Conservation (phyloP, 2,113 vertebrate species). For the Parus major region DNA sequence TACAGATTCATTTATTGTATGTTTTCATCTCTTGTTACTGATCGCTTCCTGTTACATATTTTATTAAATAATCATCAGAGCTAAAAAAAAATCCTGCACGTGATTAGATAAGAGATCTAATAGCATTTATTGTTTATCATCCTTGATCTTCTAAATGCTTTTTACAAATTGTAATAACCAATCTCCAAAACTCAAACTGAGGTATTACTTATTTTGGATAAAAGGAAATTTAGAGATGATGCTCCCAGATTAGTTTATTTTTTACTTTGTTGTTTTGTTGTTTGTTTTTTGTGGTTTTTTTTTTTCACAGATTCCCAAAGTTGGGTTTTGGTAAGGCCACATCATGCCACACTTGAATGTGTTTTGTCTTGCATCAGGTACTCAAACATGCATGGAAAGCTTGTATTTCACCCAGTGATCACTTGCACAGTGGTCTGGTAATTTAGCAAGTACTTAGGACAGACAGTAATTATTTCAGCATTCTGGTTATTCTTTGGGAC, state of each 20-base stretch:
- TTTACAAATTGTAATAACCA: background rate
- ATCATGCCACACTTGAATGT: background rate
- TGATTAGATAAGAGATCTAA: background rate
- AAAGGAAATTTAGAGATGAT: background rate
- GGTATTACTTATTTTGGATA: background rate
- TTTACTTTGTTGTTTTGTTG: background rate
- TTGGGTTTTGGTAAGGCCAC: background rate
- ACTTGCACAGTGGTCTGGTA: background rate
- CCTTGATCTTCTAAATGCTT: background rate
- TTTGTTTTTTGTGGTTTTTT: background rate
- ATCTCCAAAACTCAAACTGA: background rate
- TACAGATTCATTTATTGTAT: background rate
- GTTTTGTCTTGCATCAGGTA: background rate
- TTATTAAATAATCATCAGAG: background rate
- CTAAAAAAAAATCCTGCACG: background rate
- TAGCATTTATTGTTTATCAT: background rate
- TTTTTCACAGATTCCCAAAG: background rate
- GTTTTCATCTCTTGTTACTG: background rate
- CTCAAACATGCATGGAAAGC: background rate
- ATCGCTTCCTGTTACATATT: background rate
- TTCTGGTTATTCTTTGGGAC: background rate
- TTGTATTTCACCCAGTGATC: background rate
- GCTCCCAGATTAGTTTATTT: background rate
- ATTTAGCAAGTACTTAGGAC: background rate
- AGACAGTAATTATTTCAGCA: background rate